These are phyloP conservation scores for Hemibates koningsi DNA, from an alignment of 2,113 vertebrate genomes.

Conservation along the genomic window DNA sequence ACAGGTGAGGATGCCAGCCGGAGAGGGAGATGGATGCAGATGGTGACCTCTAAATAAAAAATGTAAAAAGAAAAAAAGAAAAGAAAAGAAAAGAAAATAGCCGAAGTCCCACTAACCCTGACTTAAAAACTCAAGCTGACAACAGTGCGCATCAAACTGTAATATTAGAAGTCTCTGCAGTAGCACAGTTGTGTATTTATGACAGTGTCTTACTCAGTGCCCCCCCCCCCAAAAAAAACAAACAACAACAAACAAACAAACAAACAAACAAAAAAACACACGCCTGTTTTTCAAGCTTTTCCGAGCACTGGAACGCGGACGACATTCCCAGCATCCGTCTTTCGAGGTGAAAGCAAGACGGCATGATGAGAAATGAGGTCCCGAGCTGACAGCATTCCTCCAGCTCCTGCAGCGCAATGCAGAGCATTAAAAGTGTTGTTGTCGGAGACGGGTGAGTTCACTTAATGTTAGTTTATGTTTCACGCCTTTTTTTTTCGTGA, in stretches of 20 bases:
- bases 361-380: not conserved
- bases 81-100: not conserved
- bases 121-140: not conserved
- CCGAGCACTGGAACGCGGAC: not conserved
- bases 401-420: not conserved
- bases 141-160: not conserved
- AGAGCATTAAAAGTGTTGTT: not conserved
- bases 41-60: not conserved
- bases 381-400: not conserved
- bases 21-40: not conserved
- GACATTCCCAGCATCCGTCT: not conserved
- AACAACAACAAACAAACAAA: no score
- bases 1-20: not conserved
- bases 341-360: not conserved
- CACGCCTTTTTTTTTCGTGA: not conserved
- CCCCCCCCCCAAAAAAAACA: no score
- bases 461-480: not conserved
- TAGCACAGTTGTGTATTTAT: not conserved
- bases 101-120: not conserved
- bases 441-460: not conserved
- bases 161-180: not conserved
- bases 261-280: not conserved
- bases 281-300: not conserved
- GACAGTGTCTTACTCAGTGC: not conserved
- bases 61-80: accelerated